Evolutionary conservation across 2,113 vertebrate species (phyloP).

Genomic region (Phrynocephalus versicolor): DNA sequence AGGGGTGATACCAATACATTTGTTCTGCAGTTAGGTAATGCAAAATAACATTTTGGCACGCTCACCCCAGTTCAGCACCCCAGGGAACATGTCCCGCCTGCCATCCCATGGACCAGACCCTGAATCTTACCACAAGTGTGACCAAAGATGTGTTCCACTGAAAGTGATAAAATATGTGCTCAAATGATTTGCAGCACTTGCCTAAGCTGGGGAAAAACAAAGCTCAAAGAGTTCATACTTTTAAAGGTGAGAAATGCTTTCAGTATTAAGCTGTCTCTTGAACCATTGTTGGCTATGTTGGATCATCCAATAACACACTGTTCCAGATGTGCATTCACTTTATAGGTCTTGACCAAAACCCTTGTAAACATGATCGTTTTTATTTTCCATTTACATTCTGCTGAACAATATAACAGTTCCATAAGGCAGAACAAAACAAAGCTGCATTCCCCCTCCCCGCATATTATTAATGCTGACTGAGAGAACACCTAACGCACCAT

Average conservation of each 20-base stretch:
- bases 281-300: constrained; percentile 34
- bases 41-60: no score
- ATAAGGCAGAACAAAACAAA: constrained; percentile 47
- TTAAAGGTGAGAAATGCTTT: not conserved
- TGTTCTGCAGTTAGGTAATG: no score
- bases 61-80: no score
- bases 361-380: constrained; percentile 31
- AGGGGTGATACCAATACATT: no score
- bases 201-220: not conserved
- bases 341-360: constrained; percentile 20
- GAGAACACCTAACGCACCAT: constrained; percentile 48
- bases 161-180: not conserved
- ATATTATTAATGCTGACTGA: constrained; percentile 55
- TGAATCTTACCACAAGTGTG: not conserved
- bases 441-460: constrained; percentile 39
- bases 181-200: not conserved
- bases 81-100: no score
- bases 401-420: constrained; percentile 36
- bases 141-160: not conserved
- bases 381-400: constrained; percentile 44
- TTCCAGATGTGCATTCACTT: constrained; percentile 23
- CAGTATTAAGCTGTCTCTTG: not conserved
- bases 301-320: constrained; percentile 19
- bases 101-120: no score
- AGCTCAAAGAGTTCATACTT: not conserved